phyloP scores from a whole-genome alignment of 1,140 invertebrate genomes.

The Stegodyphus mimosarum region DNA sequence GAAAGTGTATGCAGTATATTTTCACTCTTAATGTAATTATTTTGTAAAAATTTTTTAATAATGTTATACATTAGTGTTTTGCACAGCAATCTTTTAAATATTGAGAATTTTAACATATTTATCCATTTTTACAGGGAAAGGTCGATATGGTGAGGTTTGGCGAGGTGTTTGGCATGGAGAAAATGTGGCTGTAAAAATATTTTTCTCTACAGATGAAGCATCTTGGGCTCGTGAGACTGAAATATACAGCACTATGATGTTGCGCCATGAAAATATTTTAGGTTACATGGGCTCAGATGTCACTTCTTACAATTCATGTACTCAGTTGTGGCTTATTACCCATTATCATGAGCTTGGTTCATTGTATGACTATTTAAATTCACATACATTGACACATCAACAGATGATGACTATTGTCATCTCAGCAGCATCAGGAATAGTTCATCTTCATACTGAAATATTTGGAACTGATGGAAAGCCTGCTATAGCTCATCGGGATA shows the following conservation, averaged over 20 bases:
- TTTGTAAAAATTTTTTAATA: not conserved
- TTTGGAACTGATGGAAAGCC: constrained; percentile 68
- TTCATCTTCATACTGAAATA: constrained; percentile 66
- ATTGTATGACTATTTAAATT: constrained; percentile 88
- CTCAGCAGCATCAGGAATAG: constrained; percentile 78
- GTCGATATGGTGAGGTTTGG: constrained; percentile 90
- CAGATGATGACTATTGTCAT: constrained; percentile 85
- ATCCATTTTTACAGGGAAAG: constrained; percentile 70
- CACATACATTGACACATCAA: constrained; percentile 78
- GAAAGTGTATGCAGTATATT: not conserved
- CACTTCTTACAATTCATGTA: constrained; percentile 75
- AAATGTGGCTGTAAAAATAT: constrained; percentile 90
- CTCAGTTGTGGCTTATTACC: constrained; percentile 89
- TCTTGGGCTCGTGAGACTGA: constrained; percentile 91
- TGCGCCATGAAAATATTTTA: constrained; percentile 89
- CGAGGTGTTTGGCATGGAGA: constrained; percentile 87
- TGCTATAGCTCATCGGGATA: constrained; percentile 72
- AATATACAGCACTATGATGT: constrained; percentile 84
- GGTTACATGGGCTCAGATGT: constrained; percentile 92
- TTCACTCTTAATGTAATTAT: not conserved
- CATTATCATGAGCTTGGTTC: constrained; percentile 94
- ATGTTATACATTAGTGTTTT: not conserved
- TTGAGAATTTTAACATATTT: not conserved
- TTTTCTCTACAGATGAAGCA: constrained; percentile 86
- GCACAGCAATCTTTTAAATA: not conserved